Evolutionary conservation across 2,888 invertebrate genomes (phyloP), one percentile per base, ranked within the genome.

Genomic region (Heteromyza rotundicornis): DNA sequence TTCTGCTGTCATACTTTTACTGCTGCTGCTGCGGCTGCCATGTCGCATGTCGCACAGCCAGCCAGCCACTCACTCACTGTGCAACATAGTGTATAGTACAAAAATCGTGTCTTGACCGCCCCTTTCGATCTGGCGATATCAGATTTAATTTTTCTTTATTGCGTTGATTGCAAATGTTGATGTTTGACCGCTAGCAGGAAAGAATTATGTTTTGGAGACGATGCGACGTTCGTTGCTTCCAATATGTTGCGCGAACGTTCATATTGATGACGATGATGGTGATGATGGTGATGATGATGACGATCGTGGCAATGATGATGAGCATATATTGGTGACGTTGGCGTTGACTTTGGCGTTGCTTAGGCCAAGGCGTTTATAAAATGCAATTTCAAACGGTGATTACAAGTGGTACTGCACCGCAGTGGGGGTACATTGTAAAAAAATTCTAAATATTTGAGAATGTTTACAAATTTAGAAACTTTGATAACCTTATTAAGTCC

Each of bases 121-220:
- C 76, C 75, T 76, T 77, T 73, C 72, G 77, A 75, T 76, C 72
- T 74, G 74, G 72, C 76, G 73, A 73, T 76, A 77, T 77, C 77
- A 74, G 77, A 77, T 77, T 75, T 14, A 40, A 14, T 40, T 40
- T 40, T 40, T n/a, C 40, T 40, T 40, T 7, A 40, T 40, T 40
- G 16, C 22, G 50, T 23, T 19, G 50, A 50, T 40, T 7, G 40
- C 40, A 8, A 40, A 7, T 12, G 40, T 40, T n/a, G 40, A n/a
- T 40, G 12, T 12, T n/a, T 32, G 32, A 32, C 32, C 32, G 32
- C 32, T 32, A 32, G 32, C 32, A 32, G 32, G 12, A 32, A 12
- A 32, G 12, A 32, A 32, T 32, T 32, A 32, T 32, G 32, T 32
- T 32, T 32, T 32, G 32, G 32, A 12, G 32, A 32, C 32, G 32